Conservation (phyloP, 1,140 invertebrate species). For the Limonius californicus region DNA sequence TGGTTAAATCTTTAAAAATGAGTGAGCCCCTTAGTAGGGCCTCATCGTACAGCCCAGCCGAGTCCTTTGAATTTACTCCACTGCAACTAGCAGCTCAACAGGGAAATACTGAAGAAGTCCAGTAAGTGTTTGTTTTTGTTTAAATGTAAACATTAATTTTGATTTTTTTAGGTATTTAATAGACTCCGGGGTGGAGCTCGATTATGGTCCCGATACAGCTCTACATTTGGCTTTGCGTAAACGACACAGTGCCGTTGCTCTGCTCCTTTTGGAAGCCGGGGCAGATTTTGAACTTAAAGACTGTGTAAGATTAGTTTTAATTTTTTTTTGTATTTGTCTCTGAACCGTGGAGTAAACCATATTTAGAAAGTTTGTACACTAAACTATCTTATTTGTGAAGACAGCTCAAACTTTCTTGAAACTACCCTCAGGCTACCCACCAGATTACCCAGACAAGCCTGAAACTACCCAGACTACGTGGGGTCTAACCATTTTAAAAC, state of each 20-base stretch:
- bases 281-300: slow-evolving; percentile 68
- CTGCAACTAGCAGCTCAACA: slow-evolving; percentile 38
- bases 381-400: background rate
- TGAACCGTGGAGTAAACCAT: background rate
- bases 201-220: slow-evolving; percentile 54
- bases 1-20: slow-evolving; percentile 14
- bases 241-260: slow-evolving; percentile 57
- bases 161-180: slow-evolving; percentile 49
- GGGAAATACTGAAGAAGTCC: slow-evolving; percentile 39
- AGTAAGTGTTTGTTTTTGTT: no score
- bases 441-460: no score
- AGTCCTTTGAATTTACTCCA: slow-evolving; percentile 36
- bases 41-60: slow-evolving; percentile 36
- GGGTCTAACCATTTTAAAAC: no score
- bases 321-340: slow-evolving; percentile 1
- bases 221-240: slow-evolving; percentile 61
- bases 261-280: slow-evolving; percentile 64
- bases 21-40: slow-evolving; percentile 29
- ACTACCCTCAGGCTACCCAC: no score
- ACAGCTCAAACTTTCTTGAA: background rate
- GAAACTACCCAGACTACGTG: no score
- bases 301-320: slow-evolving; percentile 52
- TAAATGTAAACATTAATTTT: background rate
- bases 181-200: slow-evolving; percentile 58
- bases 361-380: slow-evolving; percentile 3